These are phyloP conservation scores for Peromyscus nudipes DNA, from an alignment of 2,797 vertebrate species.

Conservation along the genomic window DNA sequence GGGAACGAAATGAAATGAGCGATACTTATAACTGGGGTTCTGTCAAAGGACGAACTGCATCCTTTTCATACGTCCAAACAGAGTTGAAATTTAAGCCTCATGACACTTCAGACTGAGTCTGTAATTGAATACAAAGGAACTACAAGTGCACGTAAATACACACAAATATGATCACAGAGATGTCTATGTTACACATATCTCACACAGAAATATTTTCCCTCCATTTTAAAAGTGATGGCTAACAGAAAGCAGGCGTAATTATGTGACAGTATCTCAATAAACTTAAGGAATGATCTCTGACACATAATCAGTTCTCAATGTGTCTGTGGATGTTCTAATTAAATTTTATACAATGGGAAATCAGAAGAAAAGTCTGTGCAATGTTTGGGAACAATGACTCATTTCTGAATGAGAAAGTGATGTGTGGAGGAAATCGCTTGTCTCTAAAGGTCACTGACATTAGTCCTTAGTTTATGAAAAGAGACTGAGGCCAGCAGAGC, in stretches of 20 bases:
- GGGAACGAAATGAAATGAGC: background rate
- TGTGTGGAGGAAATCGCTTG: constrained; percentile 86
- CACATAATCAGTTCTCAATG: constrained; percentile 79
- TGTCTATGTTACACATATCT: background rate
- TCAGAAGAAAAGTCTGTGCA: constrained; percentile 81
- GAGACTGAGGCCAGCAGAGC: constrained; percentile 85
- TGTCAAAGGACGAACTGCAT: background rate
- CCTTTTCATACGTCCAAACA: background rate
- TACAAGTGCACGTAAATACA: background rate
- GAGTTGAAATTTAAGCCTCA: background rate
- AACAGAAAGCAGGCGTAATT: constrained; percentile 73
- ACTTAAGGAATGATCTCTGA: constrained; percentile 76
- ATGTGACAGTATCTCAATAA: constrained; percentile 81
- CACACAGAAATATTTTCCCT: background rate
- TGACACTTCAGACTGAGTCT: background rate
- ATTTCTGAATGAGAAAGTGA: constrained; percentile 85
- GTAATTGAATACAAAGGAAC: background rate
- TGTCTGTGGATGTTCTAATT: constrained; percentile 85
- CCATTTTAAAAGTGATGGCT: background rate
- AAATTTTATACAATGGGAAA: constrained; percentile 86
- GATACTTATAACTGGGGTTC: background rate
- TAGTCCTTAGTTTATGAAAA: constrained; percentile 86
- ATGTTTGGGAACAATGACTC: constrained; percentile 84
- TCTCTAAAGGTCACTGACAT: constrained; percentile 87
- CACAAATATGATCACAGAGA: background rate